Conservation (phyloP, 92 coral and sea anemone species). For the Actinostola sp. region DNA sequence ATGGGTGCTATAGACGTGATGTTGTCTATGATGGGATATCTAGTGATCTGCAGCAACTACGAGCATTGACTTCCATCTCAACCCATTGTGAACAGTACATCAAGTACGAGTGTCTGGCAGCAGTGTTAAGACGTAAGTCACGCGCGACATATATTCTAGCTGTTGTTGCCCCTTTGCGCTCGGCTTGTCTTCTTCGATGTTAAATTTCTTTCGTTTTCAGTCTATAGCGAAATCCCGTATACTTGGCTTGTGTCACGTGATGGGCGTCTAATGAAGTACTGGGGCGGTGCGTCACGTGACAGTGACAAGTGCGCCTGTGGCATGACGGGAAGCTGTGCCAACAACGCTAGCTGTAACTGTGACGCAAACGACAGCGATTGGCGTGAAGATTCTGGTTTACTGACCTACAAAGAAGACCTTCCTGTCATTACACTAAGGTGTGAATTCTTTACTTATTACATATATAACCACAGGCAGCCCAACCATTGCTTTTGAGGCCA, state of each 20-base stretch:
- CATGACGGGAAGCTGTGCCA: background rate
- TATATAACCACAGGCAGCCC: too few relatives aligned
- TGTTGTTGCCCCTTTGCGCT: too few relatives aligned
- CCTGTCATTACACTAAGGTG: conserved; percentile 32
- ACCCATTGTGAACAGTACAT: conserved; percentile 24
- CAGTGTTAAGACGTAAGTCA: background rate
- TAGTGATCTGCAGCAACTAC: conserved; percentile 20
- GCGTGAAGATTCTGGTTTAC: conserved; percentile 25
- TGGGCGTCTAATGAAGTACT: conserved; percentile 3
- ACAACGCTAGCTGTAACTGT: conserved; percentile 15
- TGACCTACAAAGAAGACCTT: conserved; percentile 22
- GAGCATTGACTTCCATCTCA: conserved; percentile 21
- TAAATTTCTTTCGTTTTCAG: too few relatives aligned
- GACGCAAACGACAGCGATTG: conserved; percentile 6
- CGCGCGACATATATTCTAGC: too few relatives aligned
- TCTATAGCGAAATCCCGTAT: background rate
- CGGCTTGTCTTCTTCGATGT: too few relatives aligned
- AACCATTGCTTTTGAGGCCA: too few relatives aligned
- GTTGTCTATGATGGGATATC: too few relatives aligned
- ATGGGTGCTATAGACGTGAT: too few relatives aligned
- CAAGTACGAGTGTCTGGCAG: background rate
- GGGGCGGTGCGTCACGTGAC: conserved; percentile 30
- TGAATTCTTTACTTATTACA: too few relatives aligned
- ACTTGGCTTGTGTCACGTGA: conserved; percentile 27
- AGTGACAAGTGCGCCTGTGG: conserved; percentile 28